phyloP scores from a whole-genome alignment of 1,140 invertebrate species.

The Bombus polaris region DNA sequence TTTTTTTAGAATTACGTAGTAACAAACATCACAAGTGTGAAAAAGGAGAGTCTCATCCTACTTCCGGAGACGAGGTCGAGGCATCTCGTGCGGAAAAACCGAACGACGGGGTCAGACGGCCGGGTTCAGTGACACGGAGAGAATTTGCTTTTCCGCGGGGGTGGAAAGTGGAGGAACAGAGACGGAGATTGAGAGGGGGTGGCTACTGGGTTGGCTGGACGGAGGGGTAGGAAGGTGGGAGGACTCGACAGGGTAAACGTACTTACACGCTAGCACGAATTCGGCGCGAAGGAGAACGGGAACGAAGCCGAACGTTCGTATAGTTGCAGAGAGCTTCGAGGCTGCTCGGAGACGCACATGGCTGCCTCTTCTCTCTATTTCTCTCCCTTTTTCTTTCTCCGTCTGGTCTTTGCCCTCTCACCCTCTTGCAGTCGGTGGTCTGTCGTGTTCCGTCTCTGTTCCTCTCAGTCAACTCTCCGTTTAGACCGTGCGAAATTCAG shows the following conservation, averaged over 20 bases:
- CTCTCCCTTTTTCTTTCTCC: conserved; percentile 8
- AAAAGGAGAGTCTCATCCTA: conserved; percentile 55
- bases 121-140: conserved; percentile 79
- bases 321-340: conserved; percentile 41
- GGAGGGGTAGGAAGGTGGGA: conserved; percentile 35
- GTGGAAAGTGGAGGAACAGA: conserved; percentile 33
- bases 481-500: conserved; percentile 69
- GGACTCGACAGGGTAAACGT: conserved; percentile 49
- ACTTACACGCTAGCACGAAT: conserved; percentile 58
- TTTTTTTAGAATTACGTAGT: not conserved
- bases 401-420: conserved; percentile 10
- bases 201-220: not conserved
- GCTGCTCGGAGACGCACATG: conserved; percentile 57
- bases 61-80: conserved; percentile 75
- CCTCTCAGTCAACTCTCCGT: conserved; percentile 44
- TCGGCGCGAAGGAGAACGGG: conserved; percentile 58
- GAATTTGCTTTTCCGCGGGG: conserved; percentile 76
- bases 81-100: conserved; percentile 79
- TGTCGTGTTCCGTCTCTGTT: conserved; percentile 43
- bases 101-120: conserved; percentile 79
- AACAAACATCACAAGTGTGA: not conserved
- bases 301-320: conserved; percentile 50
- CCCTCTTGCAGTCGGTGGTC: conserved; percentile 22
- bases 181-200: conserved; percentile 1
- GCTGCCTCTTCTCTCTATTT: conserved; percentile 17